These are phyloP conservation scores for Eunapius fragilis DNA, from an alignment of 37 sponge, comb jelly and placozoan species.

Conservation along the genomic window DNA sequence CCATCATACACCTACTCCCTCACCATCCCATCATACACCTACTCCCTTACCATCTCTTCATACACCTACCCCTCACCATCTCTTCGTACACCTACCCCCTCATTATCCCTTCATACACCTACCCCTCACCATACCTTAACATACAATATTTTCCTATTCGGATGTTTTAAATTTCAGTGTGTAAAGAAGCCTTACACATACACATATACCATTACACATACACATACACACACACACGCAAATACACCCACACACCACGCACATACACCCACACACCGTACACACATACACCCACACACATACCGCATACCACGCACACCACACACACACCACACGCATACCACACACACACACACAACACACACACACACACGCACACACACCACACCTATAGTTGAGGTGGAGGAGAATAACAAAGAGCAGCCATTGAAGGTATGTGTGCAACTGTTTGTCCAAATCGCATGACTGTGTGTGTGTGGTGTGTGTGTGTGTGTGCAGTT, in stretches of 20 bases:
- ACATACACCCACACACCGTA: not conserved
- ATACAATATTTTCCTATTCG: no score
- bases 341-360: conserved; percentile 6
- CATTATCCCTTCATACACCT: no score
- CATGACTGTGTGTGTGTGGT: not conserved
- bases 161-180: no score
- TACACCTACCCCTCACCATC: no score
- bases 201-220: conserved; percentile 32
- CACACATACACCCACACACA: not conserved
- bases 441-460: not conserved
- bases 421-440: not conserved
- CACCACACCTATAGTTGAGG: no score
- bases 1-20: no score
- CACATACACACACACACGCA: conserved; percentile 43
- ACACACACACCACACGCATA: no score
- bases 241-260: conserved; percentile 17
- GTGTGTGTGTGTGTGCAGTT: not conserved
- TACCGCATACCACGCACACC: not conserved
- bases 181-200: conserved; percentile 10
- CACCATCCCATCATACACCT: no score
- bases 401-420: conserved; percentile 42
- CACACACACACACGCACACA: not conserved
- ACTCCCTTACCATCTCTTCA: no score
- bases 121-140: no score
- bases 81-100: no score